These are phyloP conservation scores for Myiothlypis chrysogaster DNA, from an alignment of 2,797 vertebrate genomes.

Conservation along the genomic window DNA sequence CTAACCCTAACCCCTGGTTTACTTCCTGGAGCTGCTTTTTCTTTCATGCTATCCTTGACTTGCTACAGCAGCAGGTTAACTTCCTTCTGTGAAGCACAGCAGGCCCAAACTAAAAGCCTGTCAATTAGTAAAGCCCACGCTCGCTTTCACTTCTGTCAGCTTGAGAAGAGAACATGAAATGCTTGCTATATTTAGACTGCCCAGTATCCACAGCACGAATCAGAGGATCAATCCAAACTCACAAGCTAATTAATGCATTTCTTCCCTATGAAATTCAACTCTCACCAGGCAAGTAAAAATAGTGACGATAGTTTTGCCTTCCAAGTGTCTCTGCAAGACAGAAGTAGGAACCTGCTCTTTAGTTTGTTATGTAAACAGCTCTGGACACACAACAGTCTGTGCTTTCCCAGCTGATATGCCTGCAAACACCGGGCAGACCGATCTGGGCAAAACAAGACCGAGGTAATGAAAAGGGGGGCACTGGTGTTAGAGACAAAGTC, in stretches of 20 bases:
- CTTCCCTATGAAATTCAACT: neutral
- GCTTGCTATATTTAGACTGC: neutral
- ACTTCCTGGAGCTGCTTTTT: neutral
- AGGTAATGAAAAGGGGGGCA: neutral
- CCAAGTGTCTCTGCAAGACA: neutral
- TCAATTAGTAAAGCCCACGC: neutral
- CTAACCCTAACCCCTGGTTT: neutral
- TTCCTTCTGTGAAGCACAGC: neutral
- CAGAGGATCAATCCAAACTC: neutral
- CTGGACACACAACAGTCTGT: neutral
- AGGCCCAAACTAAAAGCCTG: neutral
- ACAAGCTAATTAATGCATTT: neutral
- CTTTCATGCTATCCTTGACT: neutral
- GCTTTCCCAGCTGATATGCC: neutral
- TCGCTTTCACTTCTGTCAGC: neutral
- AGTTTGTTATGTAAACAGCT: neutral
- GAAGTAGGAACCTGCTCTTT: neutral
- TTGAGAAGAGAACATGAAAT: neutral
- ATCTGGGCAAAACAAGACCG: neutral
- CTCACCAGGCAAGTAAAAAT: neutral
- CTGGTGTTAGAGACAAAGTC: neutral
- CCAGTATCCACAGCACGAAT: neutral
- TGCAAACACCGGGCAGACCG: neutral
- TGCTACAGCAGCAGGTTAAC: neutral
- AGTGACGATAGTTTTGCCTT: fast-evolving